Evolutionary conservation across 1,140 invertebrate species (phyloP), one percentile per base, ranked within the genome.

Genomic region (Calephelis virginiensis): DNA sequence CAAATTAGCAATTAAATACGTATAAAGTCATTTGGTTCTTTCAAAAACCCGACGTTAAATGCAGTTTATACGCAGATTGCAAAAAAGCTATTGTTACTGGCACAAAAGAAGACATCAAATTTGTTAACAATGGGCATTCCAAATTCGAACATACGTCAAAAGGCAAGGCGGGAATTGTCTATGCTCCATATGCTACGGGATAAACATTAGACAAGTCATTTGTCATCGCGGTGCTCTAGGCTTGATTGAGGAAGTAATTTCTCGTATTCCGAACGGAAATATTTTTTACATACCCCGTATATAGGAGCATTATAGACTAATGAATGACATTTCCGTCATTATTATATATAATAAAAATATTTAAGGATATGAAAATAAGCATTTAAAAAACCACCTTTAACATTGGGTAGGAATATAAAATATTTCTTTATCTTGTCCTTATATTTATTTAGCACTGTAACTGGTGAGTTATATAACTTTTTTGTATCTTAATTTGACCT

Each of bases 211-310:
- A 80, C 66, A 68, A 77, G 80, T 84, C 84, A 89, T 91, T 89
- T 86, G 86, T 91, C 86, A 89, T 82, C 84, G 76, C 61, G 56
- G 28, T 37, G 70, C 75, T 70, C 69, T 72, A 73, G 71, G 75
- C 75, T 85, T 91, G 89, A 91, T 89, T 91, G 86, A 91, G 89
- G 89, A 91, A 91, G 89, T 86, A 76, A 89, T 91, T 89, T 87
- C 82, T 85, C 71, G 78, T 81, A 66, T 82, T 82, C 71, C 74
- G 71, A 89, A 83, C 86, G 89, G 86, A 91, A 87, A 87, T 86
- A 83, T 79, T 77, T 86, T 90, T 89, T 88, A 80, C 78, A 81
- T 82, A 82, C 83, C 79, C 73, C 67, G 7, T 67, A 70, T 68
- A 77, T 76, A 80, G 40, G 8, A 9, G 75, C 79, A 84, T 86